Percentiles rank a stretch among this genome's conserved stretches.
Evolutionary conservation across 2,113 vertebrate genomes (phyloP).

Genomic region (Bungarus multicinctus): DNA sequence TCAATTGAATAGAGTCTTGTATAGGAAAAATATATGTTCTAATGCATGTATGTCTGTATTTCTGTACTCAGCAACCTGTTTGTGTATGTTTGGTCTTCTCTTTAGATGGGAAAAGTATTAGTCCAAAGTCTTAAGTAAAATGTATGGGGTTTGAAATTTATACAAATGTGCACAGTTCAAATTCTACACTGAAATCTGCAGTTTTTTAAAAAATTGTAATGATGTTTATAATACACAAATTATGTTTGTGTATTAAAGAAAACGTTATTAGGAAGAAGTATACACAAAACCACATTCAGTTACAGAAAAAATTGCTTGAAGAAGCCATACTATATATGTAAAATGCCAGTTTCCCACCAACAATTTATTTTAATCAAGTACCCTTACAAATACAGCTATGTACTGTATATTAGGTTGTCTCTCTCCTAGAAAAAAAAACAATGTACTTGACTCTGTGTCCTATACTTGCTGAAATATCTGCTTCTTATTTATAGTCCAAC

Average conservation of each 20-base stretch:
- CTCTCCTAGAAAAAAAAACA: not conserved
- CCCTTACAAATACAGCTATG: not conserved
- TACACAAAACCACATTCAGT: not conserved
- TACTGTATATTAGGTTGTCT: not conserved
- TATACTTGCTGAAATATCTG: not conserved
- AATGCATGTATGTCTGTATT: not conserved
- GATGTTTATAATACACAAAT: too few relatives aligned
- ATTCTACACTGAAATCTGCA: not conserved
- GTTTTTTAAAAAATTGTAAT: not conserved
- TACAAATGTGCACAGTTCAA: not conserved
- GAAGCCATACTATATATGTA: not conserved
- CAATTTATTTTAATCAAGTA: not conserved
- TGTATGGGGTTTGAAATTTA: not conserved
- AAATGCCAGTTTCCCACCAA: not conserved
- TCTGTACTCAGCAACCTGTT: not conserved
- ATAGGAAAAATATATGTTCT: not conserved
- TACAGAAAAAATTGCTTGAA: not conserved
- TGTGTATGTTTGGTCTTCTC: not conserved
- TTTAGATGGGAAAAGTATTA: not conserved
- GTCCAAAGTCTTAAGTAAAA: not conserved
- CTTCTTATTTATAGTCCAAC: constrained; percentile 75
- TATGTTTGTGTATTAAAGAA: too few relatives aligned
- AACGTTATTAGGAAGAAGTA: not conserved
- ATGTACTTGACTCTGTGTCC: not conserved
- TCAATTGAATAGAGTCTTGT: not conserved